Conservation (phyloP, 2,888 invertebrate species). For the Fissipunctia ypsillon region DNA sequence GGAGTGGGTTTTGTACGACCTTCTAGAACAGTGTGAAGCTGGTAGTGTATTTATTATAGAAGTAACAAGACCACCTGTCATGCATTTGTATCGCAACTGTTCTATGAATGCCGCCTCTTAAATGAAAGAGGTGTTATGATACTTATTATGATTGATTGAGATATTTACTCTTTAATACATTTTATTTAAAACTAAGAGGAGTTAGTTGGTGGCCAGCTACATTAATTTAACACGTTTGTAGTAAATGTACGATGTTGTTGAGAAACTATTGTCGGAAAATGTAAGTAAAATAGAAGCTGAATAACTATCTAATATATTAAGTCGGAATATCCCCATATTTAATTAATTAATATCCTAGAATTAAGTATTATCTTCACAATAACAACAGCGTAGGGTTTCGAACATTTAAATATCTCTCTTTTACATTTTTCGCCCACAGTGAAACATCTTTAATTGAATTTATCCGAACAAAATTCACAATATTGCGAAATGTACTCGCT, state of each 20-base stretch:
- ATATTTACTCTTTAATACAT: conserved; percentile 13
- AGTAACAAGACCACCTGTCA: conserved; percentile 49
- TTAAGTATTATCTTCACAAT: conserved; percentile 11
- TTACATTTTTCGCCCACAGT: conserved; percentile 49
- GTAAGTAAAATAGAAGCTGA: conserved; percentile 48
- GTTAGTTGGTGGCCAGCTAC: neutral
- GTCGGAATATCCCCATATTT: neutral
- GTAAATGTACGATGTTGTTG: neutral
- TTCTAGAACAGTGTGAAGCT: conserved; percentile 20
- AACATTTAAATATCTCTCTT: too few species aligned
- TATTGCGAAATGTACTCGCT: conserved; percentile 79
- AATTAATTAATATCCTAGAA: conserved; percentile 30
- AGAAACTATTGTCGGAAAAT: neutral
- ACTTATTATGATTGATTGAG: conserved; percentile 22
- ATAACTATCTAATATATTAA: conserved; percentile 7
- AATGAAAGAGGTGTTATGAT: conserved; percentile 36
- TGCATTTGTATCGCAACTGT: conserved; percentile 32
- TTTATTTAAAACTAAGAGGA: neutral
- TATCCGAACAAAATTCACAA: conserved; percentile 80
- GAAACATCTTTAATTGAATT: conserved; percentile 63
- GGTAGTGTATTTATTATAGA: conserved; percentile 35
- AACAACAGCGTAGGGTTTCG: neutral
- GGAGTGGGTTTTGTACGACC: conserved; percentile 22
- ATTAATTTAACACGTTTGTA: neutral
- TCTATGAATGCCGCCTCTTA: conserved; percentile 32